These are phyloP conservation scores for Seira musarum DNA, from an alignment of 2,888 invertebrate species.

Conservation along the genomic window DNA sequence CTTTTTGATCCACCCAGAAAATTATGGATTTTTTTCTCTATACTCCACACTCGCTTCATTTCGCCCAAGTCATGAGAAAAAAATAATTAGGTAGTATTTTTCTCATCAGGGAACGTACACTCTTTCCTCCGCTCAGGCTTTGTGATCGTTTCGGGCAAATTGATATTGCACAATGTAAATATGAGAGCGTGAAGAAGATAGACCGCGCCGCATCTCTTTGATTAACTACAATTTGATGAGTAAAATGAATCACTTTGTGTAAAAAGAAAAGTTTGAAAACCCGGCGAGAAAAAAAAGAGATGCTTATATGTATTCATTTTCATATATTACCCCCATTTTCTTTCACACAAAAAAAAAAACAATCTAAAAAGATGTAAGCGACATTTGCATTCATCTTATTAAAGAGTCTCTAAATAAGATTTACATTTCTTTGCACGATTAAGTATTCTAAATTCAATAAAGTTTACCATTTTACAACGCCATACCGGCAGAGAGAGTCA, in stretches of 20 bases:
- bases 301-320: too few relatives aligned
- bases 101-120: not conserved
- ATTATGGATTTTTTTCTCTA: not conserved
- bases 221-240: constrained; percentile 2
- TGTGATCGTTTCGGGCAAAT: constrained; percentile 6
- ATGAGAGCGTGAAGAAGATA: not conserved
- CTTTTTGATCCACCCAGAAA: not conserved
- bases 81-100: constrained; percentile 7
- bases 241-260: not conserved
- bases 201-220: not conserved
- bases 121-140: not conserved
- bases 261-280: not conserved
- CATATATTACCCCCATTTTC: too few relatives aligned
- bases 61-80: not conserved
- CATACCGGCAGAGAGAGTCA: too few relatives aligned
- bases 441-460: too few relatives aligned
- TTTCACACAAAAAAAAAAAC: too few relatives aligned
- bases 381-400: not conserved
- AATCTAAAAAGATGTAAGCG: too few relatives aligned
- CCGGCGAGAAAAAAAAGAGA: too few relatives aligned
- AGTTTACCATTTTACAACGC: too few relatives aligned
- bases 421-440: not conserved
- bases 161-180: constrained; percentile 8
- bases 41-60: not conserved
- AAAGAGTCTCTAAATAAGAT: not conserved